Evolutionary conservation across 1,140 invertebrate species (phyloP).

Genomic region (Hormaphis cornu): DNA sequence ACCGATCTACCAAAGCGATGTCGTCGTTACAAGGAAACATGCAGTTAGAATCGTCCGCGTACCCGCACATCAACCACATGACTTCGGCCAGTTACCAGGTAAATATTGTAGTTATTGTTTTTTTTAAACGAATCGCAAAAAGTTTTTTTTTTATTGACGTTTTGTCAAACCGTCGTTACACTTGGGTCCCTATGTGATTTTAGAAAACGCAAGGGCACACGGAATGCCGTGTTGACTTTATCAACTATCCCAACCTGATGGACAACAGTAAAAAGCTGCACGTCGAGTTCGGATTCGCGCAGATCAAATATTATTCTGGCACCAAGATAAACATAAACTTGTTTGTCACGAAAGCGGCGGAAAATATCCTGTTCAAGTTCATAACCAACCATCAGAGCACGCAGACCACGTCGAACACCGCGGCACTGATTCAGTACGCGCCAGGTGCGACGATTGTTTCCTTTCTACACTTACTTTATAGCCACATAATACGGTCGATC

Average conservation of each 20-base stretch:
- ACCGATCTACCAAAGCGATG: slow-evolving; percentile 53
- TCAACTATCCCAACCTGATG: slow-evolving; percentile 42
- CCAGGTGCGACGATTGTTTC: neutral
- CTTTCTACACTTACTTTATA: too few species aligned
- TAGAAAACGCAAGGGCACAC: slow-evolving; percentile 49
- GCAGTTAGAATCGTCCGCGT: slow-evolving; percentile 59
- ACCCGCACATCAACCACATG: slow-evolving; percentile 63
- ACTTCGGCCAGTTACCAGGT: slow-evolving; percentile 55
- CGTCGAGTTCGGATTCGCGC: slow-evolving; percentile 48
- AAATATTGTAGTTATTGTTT: too few species aligned
- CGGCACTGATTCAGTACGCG: slow-evolving; percentile 1
- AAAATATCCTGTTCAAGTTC: slow-evolving; percentile 46
- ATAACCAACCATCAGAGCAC: slow-evolving; percentile 32
- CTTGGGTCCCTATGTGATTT: too few species aligned
- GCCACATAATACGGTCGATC: too few species aligned
- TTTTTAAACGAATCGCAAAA: too few species aligned
- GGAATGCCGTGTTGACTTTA: slow-evolving; percentile 47
- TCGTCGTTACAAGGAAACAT: slow-evolving; percentile 51
- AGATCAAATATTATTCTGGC: slow-evolving; percentile 45
- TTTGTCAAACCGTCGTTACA: too few species aligned
- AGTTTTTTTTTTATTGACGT: too few species aligned
- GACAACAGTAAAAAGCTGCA: slow-evolving; percentile 50
- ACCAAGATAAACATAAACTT: slow-evolving; percentile 44
- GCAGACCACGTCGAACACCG: neutral
- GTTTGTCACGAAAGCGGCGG: slow-evolving; percentile 44